phyloP scores from a whole-genome alignment of 2,797 vertebrate genomes.

The Myioborus melanocephalus region DNA sequence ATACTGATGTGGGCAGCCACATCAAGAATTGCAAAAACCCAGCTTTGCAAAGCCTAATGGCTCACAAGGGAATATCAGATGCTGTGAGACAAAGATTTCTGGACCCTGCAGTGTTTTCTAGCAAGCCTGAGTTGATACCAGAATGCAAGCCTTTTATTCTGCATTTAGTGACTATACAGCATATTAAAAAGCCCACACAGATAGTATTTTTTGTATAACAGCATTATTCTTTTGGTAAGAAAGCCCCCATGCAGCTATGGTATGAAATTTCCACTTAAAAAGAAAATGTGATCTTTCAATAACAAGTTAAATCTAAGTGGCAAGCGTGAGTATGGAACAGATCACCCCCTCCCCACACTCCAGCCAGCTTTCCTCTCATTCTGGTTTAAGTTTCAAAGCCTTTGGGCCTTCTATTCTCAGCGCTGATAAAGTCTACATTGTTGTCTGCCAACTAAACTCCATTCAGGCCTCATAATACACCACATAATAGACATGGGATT shows the following conservation, averaged over 20 bases:
- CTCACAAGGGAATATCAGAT: not conserved
- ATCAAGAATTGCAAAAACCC: not conserved
- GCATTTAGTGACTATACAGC: not conserved
- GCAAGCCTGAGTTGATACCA: not conserved
- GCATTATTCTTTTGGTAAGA: not conserved
- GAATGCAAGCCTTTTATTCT: not conserved
- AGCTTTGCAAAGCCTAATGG: not conserved
- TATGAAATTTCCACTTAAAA: not conserved
- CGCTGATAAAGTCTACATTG: conserved; percentile 45
- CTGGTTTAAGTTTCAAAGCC: conserved; percentile 37
- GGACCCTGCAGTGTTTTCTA: not conserved
- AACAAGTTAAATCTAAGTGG: conserved; percentile 15
- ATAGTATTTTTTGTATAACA: not conserved
- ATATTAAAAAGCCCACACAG: not conserved
- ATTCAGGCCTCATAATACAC: conserved; percentile 46
- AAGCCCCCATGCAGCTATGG: not conserved
- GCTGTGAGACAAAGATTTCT: not conserved
- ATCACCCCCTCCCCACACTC: not conserved
- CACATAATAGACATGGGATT: conserved; percentile 45
- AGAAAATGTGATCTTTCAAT: not conserved
- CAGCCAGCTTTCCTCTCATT: not conserved
- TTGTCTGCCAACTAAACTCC: conserved; percentile 53
- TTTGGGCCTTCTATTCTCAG: conserved; percentile 45
- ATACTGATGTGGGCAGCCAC: not conserved
- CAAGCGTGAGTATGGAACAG: not conserved